Conservation (phyloP, 2,113 vertebrate genomes). For the Himantopus leucocephalus region DNA sequence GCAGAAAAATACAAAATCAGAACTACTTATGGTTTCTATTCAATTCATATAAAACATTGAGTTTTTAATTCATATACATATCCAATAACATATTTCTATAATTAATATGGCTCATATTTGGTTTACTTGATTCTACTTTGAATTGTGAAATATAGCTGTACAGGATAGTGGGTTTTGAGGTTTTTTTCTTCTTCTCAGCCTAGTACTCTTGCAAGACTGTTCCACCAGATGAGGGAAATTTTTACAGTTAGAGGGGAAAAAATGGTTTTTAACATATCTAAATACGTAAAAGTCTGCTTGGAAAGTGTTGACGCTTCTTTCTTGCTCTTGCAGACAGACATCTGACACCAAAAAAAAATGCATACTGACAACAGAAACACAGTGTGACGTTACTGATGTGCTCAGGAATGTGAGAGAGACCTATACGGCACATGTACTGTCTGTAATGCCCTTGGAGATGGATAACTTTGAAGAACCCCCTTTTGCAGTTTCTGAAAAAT, state of each 20-base stretch:
- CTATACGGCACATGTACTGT: conserved; percentile 81
- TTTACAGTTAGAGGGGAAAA: neutral
- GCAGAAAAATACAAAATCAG: too few species aligned
- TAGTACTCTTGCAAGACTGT: neutral
- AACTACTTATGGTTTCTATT: neutral
- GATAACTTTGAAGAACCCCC: conserved; percentile 65
- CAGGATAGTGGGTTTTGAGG: neutral
- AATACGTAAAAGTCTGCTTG: neutral
- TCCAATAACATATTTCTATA: neutral
- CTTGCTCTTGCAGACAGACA: conserved; percentile 51
- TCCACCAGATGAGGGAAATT: neutral
- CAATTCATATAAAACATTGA: neutral
- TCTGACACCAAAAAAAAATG: conserved; percentile 75
- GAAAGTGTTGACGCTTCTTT: neutral
- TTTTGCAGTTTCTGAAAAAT: conserved; percentile 64
- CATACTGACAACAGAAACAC: conserved; percentile 55
- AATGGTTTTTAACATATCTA: neutral
- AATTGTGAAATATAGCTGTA: neutral
- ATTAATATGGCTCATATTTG: neutral
- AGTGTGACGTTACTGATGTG: conserved; percentile 83
- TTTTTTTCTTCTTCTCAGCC: neutral
- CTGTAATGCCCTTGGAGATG: neutral
- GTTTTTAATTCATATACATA: neutral
- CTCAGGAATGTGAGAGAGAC: conserved; percentile 64
- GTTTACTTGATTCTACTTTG: neutral